phyloP scores from a whole-genome alignment of 2,888 invertebrate species.

The Litoditis marina region DNA sequence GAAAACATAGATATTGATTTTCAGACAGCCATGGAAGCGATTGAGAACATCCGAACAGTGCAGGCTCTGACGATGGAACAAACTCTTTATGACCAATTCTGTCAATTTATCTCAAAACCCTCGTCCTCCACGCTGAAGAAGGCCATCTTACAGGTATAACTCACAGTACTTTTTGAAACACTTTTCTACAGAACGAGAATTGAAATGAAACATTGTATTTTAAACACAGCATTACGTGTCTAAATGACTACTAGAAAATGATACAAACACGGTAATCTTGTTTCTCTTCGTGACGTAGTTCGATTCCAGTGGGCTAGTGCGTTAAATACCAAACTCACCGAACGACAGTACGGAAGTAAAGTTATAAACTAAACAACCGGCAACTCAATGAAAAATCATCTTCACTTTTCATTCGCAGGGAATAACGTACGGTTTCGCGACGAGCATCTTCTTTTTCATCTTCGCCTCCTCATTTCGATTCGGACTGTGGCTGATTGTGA shows the following conservation, averaged over 20 bases:
- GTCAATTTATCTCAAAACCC: slow-evolving; percentile 37
- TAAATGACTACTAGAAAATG: too few species aligned
- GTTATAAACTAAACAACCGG: too few species aligned
- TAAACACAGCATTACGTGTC: too few species aligned
- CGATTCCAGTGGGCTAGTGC: too few species aligned
- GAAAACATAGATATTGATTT: slow-evolving; percentile 8
- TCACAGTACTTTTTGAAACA: neutral
- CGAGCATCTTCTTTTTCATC: neutral
- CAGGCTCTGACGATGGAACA: slow-evolving; percentile 5
- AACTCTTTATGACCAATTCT: slow-evolving; percentile 7
- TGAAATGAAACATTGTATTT: too few species aligned
- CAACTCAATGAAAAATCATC: too few species aligned
- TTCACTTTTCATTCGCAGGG: too few species aligned
- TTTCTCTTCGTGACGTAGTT: too few species aligned
- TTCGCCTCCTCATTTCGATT: neutral
- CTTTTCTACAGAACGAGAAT: too few species aligned
- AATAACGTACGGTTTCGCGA: neutral
- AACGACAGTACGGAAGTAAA: too few species aligned
- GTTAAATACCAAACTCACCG: too few species aligned
- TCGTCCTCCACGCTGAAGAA: slow-evolving; percentile 25
- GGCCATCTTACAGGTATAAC: slow-evolving; percentile 27
- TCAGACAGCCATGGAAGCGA: slow-evolving; percentile 8
- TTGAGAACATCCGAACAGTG: slow-evolving; percentile 7
- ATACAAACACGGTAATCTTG: too few species aligned
- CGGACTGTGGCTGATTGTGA: neutral